Evolutionary conservation across 2,797 vertebrate species (phyloP).

Genomic region (Ciconia nigra): DNA sequence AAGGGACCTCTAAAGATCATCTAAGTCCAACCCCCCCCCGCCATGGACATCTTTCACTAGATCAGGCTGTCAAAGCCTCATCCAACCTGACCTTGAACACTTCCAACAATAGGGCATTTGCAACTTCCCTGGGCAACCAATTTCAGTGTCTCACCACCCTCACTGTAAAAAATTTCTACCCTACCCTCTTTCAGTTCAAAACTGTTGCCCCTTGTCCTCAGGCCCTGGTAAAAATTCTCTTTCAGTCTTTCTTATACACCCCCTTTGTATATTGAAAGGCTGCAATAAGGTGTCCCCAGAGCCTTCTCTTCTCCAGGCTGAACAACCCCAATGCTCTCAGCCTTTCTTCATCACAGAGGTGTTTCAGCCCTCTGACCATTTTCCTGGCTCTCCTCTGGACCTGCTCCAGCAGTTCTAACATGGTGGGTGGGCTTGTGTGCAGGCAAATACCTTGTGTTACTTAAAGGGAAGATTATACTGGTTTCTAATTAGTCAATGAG

Average conservation of each 20-base stretch:
- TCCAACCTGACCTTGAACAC: background rate
- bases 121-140: background rate
- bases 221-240: background rate
- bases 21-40: background rate
- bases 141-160: background rate
- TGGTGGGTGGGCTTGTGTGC: background rate
- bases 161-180: background rate
- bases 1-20: background rate
- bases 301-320: background rate
- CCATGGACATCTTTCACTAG: background rate
- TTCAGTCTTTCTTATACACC: background rate
- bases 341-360: background rate
- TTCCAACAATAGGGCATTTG: background rate
- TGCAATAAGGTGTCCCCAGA: fast-evolving
- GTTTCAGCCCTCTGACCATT: background rate
- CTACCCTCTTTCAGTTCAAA: background rate
- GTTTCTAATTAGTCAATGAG: background rate
- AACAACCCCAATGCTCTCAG: background rate
- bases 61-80: background rate
- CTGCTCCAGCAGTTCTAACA: background rate
- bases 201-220: background rate
- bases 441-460: background rate
- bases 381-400: background rate
- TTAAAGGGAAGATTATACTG: background rate
- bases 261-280: background rate